Percentiles rank a stretch among this genome's conserved stretches.
These are phyloP conservation scores for Nomada goodeniana DNA, from an alignment of 2,888 invertebrate species.

Conservation along the genomic window DNA sequence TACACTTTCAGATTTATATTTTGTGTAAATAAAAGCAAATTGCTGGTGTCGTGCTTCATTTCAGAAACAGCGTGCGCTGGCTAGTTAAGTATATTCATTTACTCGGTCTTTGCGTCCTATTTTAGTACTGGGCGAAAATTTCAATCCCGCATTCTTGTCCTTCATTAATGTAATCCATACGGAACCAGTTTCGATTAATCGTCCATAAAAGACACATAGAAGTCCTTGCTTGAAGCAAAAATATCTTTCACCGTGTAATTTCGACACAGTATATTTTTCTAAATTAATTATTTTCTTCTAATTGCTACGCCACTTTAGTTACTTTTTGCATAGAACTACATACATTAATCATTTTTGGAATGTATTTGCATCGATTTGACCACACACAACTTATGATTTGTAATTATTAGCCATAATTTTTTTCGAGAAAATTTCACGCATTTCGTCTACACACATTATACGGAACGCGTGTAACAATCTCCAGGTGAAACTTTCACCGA, in stretches of 20 bases:
- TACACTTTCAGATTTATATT: not conserved
- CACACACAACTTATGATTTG: too few species aligned
- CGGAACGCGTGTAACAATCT: not conserved
- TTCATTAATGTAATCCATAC: constrained; percentile 10
- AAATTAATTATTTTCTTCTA: too few species aligned
- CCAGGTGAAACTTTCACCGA: constrained; percentile 43
- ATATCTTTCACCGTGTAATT: not conserved
- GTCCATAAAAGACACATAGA: not conserved
- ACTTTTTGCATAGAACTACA: too few species aligned
- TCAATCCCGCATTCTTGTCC: not conserved
- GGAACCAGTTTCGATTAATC: constrained; percentile 21
- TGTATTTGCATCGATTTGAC: too few species aligned
- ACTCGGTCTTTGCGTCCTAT: constrained; percentile 8
- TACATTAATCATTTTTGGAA: too few species aligned
- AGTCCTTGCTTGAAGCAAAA: not conserved
- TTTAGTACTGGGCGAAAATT: constrained; percentile 5
- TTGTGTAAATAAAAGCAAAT: not conserved
- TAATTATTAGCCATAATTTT: not conserved
- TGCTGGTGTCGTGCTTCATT: not conserved
- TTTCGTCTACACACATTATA: not conserved
- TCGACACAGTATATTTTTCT: not conserved
- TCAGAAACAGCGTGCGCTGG: not conserved
- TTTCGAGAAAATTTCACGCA: constrained; percentile 20
- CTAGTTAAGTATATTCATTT: constrained; percentile 12
- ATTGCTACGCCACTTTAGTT: too few species aligned